Evolutionary conservation across 2,888 invertebrate species (phyloP).

Genomic region (Lathronympha strigana): DNA sequence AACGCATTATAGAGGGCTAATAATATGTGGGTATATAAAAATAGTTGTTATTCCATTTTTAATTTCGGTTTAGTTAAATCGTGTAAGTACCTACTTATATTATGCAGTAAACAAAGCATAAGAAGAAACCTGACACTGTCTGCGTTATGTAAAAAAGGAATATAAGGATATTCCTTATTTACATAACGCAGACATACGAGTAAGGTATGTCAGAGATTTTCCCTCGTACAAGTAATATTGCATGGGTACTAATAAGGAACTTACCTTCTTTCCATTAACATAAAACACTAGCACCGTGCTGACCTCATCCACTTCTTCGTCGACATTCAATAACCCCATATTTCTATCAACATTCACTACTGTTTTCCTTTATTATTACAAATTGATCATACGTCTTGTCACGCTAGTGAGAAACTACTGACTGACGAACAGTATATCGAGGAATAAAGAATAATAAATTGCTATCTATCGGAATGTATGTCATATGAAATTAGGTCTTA

Average conservation of each 20-base stretch:
- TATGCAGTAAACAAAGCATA: too few species aligned
- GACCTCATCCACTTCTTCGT: slow-evolving; percentile 63
- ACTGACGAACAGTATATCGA: slow-evolving; percentile 20
- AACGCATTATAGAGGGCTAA: too few species aligned
- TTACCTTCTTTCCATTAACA: slow-evolving; percentile 80
- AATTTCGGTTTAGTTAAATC: too few species aligned
- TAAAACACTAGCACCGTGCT: slow-evolving; percentile 73
- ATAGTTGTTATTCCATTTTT: too few species aligned
- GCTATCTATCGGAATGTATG: slow-evolving; percentile 8
- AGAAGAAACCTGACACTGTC: too few species aligned
- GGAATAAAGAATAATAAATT: slow-evolving; percentile 30
- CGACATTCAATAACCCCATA: slow-evolving; percentile 70
- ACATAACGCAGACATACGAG: too few species aligned
- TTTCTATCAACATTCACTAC: slow-evolving; percentile 35
- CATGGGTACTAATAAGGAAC: slow-evolving; percentile 46
- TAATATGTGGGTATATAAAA: too few species aligned
- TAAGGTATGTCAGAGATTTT: neutral
- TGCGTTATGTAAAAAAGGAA: too few species aligned
- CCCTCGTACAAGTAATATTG: neutral
- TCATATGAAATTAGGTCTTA: slow-evolving; percentile 1
- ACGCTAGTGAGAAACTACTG: slow-evolving; percentile 17
- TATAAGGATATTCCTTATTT: too few species aligned
- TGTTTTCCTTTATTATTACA: neutral
- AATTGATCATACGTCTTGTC: slow-evolving; percentile 5
- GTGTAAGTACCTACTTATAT: too few species aligned